Conservation (phyloP, 2,888 invertebrate genomes). For the Venusia cambrica region DNA sequence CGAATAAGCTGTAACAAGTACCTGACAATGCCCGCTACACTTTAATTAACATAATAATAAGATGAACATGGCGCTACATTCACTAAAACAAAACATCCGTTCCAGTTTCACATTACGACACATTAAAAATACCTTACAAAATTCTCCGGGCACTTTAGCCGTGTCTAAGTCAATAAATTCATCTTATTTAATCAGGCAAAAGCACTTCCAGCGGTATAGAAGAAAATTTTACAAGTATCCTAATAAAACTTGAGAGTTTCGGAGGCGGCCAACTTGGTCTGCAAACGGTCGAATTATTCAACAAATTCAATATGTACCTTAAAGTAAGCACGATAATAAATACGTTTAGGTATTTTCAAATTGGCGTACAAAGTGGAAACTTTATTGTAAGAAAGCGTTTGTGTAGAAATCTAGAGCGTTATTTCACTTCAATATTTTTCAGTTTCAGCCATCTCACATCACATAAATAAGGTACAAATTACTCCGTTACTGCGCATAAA, state of each 20-base stretch:
- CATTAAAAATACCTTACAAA: conserved; percentile 25
- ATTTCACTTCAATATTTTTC: no score
- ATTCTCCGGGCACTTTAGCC: conserved; percentile 45
- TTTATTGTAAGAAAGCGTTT: neutral
- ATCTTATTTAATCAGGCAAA: conserved; percentile 77
- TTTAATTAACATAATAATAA: no score
- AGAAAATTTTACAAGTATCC: conserved; percentile 79
- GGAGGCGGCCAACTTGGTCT: conserved; percentile 50
- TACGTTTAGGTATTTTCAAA: conserved; percentile 19
- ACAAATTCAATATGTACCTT: conserved; percentile 62
- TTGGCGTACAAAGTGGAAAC: conserved; percentile 5
- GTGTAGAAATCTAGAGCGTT: neutral
- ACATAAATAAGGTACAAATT: no score
- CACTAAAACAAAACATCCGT: neutral
- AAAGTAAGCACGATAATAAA: conserved; percentile 21
- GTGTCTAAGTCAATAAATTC: conserved; percentile 70
- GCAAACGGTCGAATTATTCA: conserved; percentile 58
- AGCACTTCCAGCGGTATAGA: conserved; percentile 68
- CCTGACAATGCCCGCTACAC: no score
- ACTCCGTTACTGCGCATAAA: no score
- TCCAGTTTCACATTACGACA: conserved; percentile 16
- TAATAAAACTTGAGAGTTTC: conserved; percentile 75
- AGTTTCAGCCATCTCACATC: no score
- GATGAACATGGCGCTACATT: no score
- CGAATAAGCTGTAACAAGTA: no score